Base-by-base conservation (phyloP, 2,113 vertebrate genomes). In the Numenius arquata region DNA sequence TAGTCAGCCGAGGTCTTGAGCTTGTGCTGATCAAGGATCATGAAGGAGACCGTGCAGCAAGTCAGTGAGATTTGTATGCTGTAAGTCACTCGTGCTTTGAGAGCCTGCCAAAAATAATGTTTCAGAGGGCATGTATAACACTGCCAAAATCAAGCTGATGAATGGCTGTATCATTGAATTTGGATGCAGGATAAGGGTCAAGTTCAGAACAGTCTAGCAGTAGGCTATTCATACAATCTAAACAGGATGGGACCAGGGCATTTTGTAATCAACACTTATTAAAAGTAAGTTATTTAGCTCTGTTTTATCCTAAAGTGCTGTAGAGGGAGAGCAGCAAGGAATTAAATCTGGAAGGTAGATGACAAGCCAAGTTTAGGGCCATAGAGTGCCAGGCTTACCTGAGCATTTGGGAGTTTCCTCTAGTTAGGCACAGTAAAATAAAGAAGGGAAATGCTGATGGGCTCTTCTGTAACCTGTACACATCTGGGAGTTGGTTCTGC, bases 91-190 rank as follows among this genome's bases (percentile, higher is more conserved):
- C 9, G 29, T 91, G 85, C 95, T 97, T 97, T 95, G 93, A 93
- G 81, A 94, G 81, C 55, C 71, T 96, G 97, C 97, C 97, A 98
- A 97, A 96, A 97, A 73, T 79, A 95, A 96, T 95, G 88, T 93
- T 98, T 97, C 96, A 96, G 95, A 96, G 96, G 95, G 89, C 89
- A 97, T 95, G 96, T 97, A 91, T 94, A 96, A 93, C 93, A 80
- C 92, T 97, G 97, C 97, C 94, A 97, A 96, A 97, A 96, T 79
- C 93, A 94, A 93, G 84, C 72, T 97, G 97, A 97, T 97, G 97
- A 97, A 98, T 97, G 94, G 75, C 92, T 93, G 67, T 76, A 90
- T 96, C 94, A 81, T 26, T 95, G 85, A 92, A 92, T 98, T 97
- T 96, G 95, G 97, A 97, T 95, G 90, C 78, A 97, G 96, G 97